Conservation (phyloP, 2,888 invertebrate species). For the Acrobasis suavella region DNA sequence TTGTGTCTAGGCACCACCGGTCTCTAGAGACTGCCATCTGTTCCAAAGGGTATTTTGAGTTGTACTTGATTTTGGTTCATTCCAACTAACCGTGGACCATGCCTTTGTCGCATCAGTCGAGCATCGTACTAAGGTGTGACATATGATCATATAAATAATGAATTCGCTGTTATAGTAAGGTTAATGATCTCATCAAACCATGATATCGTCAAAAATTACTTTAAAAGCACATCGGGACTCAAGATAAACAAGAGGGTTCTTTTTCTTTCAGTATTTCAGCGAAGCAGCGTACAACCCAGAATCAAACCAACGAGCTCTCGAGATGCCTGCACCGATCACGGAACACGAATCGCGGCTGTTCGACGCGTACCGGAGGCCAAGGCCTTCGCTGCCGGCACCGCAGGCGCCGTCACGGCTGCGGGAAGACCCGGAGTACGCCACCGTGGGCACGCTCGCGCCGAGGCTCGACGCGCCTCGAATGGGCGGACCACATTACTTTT, state of each 20-base stretch:
- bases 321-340: constrained; percentile 74
- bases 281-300: constrained; percentile 95
- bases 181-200: too few relatives aligned
- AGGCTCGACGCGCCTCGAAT: constrained; percentile 62
- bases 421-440: constrained; percentile 75
- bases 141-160: too few relatives aligned
- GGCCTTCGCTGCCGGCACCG: constrained; percentile 66
- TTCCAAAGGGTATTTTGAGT: too few relatives aligned
- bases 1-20: too few relatives aligned
- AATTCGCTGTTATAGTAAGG: too few relatives aligned
- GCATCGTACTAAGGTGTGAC: too few relatives aligned
- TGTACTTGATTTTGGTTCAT: too few relatives aligned
- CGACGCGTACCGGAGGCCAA: constrained; percentile 73
- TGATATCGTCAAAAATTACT: too few relatives aligned
- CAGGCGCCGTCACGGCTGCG: constrained; percentile 59
- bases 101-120: too few relatives aligned
- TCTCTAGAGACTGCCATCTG: too few relatives aligned
- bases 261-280: constrained; percentile 88
- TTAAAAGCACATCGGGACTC: too few relatives aligned
- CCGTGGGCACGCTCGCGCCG: constrained; percentile 68
- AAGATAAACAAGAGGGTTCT: background rate
- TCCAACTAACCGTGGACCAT: too few relatives aligned
- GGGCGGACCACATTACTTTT: constrained; percentile 62
- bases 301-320: constrained; percentile 86
- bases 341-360: constrained; percentile 79